Evolutionary conservation across 2,888 invertebrate species (phyloP), one percentile per base, ranked within the genome.

Genomic region (Cheilosia vulpina): DNA sequence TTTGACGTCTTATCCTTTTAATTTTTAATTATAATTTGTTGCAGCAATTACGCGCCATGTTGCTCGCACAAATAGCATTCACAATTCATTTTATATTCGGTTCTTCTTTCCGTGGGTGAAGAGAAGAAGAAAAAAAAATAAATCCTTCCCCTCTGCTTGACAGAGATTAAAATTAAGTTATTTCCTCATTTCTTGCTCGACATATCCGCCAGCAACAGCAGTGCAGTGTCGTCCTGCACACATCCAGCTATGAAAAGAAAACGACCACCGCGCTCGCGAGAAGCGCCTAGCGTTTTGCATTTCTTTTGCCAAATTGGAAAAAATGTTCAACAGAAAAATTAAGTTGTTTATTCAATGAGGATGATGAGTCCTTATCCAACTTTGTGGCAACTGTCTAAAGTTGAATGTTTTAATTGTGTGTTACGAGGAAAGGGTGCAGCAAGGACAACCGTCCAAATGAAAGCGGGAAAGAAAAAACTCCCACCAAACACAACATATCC

Each of bases 351-450:
- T 85, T 85, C 85, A 85, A 85, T 85, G 85, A 85, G 80, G 85
- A 84, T 85, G 85, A 85, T 85, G 85, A 85, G 85, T 85, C 77
- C 85, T 85, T 85, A 85, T 85, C 81, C 85, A 85, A 85, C 85
- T 85, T 85, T 85, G 81, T 77, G 72, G 76, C 81, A 85, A 85
- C 81, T 85, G 81, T 85, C 85, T 85, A 85, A 85, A 85, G 81
- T 85, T 85, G 85, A 85, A 85, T 85, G 81, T 85, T 85, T 85
- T 81, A 85, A 85, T 85, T 85, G 81, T 81, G 43, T 57, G 60
- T 52, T 66, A 50, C 31, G 58, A 72, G 58, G 66, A 66, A 72
- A 62, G 81, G 62, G 81, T 71, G 43, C 43, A 58, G 80, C 85
- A 81, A 85, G 85, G 85, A 85, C 85, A 81, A 53, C 72, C 52